Base-by-base conservation (phyloP, 2,113 vertebrate genomes). In the Urocitellus parryii region DNA sequence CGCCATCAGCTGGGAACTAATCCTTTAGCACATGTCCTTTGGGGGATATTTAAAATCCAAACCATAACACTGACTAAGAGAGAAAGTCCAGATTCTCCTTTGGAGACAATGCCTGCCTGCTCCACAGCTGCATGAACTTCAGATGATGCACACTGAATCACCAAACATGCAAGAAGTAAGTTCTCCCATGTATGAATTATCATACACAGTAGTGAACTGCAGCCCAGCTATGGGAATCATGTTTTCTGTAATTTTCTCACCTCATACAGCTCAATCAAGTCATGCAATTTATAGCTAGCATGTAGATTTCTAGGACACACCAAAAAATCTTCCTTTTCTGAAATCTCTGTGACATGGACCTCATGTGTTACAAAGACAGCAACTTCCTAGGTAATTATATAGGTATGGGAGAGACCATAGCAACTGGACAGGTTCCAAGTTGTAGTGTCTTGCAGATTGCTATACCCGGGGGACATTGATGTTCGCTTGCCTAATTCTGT, bases 331-430 rank as follows among this genome's bases (percentile, higher is more conserved):
- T 81, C 56, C 72, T 90, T 77, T 91, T 87, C 82, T 82, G 42
- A 91, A 70, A 65, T 80, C 65, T 56, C 34, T 53, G 42, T 76
- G 82, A 37, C 68, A 42, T 65, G 81, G 4, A 10, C 96, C 96
- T 97, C 97, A 34, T 94, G 95, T 97, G 96, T 87, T 94, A 93
- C 39, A 48, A 94, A 94, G 87, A 92, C 51, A 87, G 91, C 96
- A 95, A 96, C 97, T 98, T 98, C 92, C 98, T 96, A 94, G 94
- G 94, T 98, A 98, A 98, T 98, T 98, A 95, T 95, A 98, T 94
- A 97, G 97, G 96, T 96, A 88, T 97, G 94, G 94, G 53, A 98
- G 42, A 98, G 98, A 98, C 98, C 98, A 98, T 98, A 97, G 98
- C 97, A 98, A 98, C 97, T 95, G 68, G 63, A 94, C 96, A 96